Evolutionary conservation across 1,140 invertebrate genomes (phyloP).

Genomic region (Yoshiicerus persimilis): DNA sequence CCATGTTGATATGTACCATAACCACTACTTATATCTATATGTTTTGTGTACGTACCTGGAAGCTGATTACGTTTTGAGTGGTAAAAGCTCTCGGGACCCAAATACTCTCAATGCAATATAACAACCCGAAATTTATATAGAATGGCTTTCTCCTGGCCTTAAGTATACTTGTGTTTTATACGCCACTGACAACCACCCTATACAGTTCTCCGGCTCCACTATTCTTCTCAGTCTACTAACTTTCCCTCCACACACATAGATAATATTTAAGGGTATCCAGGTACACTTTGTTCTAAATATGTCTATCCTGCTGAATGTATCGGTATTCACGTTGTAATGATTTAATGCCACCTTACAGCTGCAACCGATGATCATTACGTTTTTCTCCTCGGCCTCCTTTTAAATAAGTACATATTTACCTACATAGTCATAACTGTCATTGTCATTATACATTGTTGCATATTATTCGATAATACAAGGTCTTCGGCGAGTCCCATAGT

Average conservation of each 20-base stretch:
- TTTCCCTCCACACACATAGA: neutral
- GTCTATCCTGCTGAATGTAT: too few species aligned
- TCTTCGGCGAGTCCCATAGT: too few species aligned
- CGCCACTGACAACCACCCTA: neutral
- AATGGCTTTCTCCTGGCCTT: neutral
- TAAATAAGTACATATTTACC: neutral
- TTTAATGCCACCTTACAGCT: neutral
- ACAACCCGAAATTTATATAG: neutral
- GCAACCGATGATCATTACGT: neutral
- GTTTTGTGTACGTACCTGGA: neutral
- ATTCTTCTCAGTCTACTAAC: neutral
- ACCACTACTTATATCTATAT: neutral
- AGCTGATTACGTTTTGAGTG: conserved; percentile 22
- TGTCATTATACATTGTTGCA: neutral
- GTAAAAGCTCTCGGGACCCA: conserved; percentile 8
- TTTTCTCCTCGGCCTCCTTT: too few species aligned
- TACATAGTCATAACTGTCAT: neutral
- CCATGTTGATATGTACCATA: neutral
- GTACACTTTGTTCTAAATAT: too few species aligned
- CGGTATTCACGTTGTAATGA: too few species aligned
- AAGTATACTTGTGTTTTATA: neutral
- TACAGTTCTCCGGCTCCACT: too few species aligned
- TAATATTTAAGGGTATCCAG: too few species aligned
- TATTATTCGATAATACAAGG: too few species aligned
- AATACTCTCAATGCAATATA: neutral